Evolutionary conservation across 2,113 vertebrate genomes (phyloP).

Genomic region (Pelvicachromis taeniatus): DNA sequence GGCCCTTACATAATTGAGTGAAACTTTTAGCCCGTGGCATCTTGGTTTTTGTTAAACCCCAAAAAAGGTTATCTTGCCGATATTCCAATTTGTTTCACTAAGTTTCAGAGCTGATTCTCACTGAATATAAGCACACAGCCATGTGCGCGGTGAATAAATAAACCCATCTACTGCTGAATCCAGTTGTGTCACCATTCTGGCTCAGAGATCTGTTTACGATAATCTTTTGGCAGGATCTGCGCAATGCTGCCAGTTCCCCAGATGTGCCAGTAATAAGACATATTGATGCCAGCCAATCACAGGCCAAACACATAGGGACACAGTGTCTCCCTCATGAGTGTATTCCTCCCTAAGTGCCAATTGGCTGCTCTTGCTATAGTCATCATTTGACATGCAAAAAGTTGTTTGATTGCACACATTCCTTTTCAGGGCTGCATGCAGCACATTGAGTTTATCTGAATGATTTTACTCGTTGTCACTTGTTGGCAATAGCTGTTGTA

Average conservation of each 20-base stretch:
- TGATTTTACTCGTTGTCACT: background rate
- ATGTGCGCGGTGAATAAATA: background rate
- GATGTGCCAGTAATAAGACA: conserved; percentile 48
- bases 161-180: background rate
- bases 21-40: background rate
- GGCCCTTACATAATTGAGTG: background rate
- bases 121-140: background rate
- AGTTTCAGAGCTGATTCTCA: background rate
- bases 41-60: background rate
- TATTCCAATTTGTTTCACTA: background rate
- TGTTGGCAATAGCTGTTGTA: background rate
- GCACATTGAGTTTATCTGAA: background rate
- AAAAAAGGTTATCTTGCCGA: background rate
- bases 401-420: background rate
- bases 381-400: background rate
- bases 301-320: background rate
- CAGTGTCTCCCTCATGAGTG: background rate
- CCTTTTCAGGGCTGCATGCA: background rate
- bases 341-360: background rate
- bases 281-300: conserved; percentile 16
- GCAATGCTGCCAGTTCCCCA: conserved; percentile 20
- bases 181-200: background rate
- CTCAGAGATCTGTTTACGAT: background rate
- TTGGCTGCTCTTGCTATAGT: background rate
- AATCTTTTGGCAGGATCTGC: conserved; percentile 15